phyloP scores from a whole-genome alignment of 2,113 vertebrate species.

The Poicephalus gulielmi region DNA sequence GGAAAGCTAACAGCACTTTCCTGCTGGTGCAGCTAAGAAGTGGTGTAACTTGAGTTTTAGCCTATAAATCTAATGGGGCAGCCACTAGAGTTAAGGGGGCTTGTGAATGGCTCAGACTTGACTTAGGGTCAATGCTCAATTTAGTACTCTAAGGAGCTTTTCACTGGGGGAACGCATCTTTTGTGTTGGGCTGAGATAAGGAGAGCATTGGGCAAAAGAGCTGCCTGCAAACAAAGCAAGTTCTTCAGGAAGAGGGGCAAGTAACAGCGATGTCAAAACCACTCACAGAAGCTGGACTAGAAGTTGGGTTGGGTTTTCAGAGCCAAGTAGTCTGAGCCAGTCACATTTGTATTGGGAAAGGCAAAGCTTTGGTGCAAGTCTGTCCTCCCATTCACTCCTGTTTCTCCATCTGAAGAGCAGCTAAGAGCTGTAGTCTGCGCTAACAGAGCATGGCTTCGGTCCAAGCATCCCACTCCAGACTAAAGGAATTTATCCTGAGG shows the following conservation, averaged over 20 bases:
- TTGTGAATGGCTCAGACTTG: background rate
- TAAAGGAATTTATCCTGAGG: background rate
- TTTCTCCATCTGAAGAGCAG: background rate
- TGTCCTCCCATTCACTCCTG: accelerated
- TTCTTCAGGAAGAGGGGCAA: background rate
- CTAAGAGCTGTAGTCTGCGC: background rate
- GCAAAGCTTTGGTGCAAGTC: background rate
- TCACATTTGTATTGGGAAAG: background rate
- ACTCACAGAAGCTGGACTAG: background rate
- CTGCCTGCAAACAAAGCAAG: background rate
- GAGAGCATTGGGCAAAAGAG: background rate
- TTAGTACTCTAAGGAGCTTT: background rate
- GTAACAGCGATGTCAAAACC: background rate
- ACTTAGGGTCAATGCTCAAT: background rate
- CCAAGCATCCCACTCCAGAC: background rate
- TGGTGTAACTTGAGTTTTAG: background rate
- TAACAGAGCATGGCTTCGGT: accelerated
- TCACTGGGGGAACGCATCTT: background rate
- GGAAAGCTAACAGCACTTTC: background rate
- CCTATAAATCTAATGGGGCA: background rate
- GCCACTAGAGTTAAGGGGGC: background rate
- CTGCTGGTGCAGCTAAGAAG: background rate
- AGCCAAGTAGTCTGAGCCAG: background rate
- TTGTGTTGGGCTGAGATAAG: background rate
- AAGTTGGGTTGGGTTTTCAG: background rate